A percentile compares a stretch with the other conserved stretches of the same genome.
These are phyloP conservation scores for Magallana nippona DNA, from an alignment of 2,888 invertebrate genomes.

Conservation along the genomic window DNA sequence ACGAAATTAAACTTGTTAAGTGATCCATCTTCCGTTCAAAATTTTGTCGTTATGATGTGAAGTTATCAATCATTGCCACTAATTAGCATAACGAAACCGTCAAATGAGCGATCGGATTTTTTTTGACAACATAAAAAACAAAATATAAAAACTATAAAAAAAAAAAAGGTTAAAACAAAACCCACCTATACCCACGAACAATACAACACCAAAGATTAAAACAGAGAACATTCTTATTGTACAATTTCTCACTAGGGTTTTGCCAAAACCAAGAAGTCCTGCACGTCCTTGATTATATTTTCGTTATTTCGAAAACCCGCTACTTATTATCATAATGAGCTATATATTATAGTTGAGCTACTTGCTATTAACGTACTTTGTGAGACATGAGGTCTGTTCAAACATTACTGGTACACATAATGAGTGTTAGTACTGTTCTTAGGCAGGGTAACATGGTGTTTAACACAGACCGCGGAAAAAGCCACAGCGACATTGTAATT, in stretches of 20 bases:
- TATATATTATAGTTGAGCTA: too few species aligned
- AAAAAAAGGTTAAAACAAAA: too few species aligned
- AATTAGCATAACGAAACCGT: neutral
- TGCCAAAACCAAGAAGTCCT: too few species aligned
- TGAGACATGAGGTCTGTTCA: neutral
- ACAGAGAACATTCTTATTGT: too few species aligned
- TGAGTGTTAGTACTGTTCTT: neutral
- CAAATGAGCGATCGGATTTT: too few species aligned
- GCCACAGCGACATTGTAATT: slow-evolving; percentile 21
- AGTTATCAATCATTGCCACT: neutral
- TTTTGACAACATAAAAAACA: neutral
- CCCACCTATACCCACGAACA: too few species aligned
- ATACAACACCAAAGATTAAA: too few species aligned
- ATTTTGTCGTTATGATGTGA: neutral
- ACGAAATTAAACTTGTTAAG: neutral
- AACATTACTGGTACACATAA: neutral
- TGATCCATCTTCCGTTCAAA: neutral
- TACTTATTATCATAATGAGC: too few species aligned
- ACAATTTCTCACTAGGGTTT: too few species aligned
- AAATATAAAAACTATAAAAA: neutral
- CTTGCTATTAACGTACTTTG: neutral
- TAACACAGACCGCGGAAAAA: neutral
- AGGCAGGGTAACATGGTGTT: neutral
- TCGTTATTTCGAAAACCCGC: too few species aligned
- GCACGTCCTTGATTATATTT: too few species aligned